Conservation (phyloP, 1,140 invertebrate species). For the Trachymyrmex septentrionalis region DNA sequence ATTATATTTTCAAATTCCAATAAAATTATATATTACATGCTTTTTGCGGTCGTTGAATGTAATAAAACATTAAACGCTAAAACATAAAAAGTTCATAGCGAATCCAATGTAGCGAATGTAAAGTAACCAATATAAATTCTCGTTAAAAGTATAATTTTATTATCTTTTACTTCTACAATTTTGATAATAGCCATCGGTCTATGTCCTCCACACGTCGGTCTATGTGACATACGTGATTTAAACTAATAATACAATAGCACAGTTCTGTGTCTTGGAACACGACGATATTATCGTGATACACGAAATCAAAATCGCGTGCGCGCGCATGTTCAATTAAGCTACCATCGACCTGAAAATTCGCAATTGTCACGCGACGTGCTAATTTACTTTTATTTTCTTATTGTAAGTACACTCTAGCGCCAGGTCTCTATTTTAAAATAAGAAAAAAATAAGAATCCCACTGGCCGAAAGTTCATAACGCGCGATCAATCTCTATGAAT, state of each 20-base stretch:
- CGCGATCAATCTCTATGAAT: conserved; percentile 18
- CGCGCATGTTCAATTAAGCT: background rate
- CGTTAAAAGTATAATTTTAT: background rate
- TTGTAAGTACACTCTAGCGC: background rate
- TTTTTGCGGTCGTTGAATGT: background rate
- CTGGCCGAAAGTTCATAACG: background rate
- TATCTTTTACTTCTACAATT: conserved; percentile 2
- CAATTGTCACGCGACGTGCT: conserved; percentile 60
- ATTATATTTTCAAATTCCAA: background rate
- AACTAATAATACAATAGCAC: background rate
- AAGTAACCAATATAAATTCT: conserved; percentile 8
- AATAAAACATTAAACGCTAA: background rate
- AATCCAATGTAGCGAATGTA: background rate
- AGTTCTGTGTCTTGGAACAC: conserved; percentile 17
- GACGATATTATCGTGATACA: conserved; percentile 60
- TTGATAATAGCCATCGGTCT: background rate
- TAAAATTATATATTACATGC: background rate
- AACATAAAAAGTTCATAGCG: background rate
- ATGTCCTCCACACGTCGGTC: too few species aligned
- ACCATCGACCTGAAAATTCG: conserved; percentile 17
- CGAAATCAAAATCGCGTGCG: conserved; percentile 43
- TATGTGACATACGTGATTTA: background rate
- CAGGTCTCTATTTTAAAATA: conserved; percentile 3
- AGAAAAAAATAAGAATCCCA: background rate
- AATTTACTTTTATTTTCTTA: conserved; percentile 41